These are phyloP conservation scores for Clarias batrachus DNA, from an alignment of 2,113 vertebrate genomes.

Conservation along the genomic window DNA sequence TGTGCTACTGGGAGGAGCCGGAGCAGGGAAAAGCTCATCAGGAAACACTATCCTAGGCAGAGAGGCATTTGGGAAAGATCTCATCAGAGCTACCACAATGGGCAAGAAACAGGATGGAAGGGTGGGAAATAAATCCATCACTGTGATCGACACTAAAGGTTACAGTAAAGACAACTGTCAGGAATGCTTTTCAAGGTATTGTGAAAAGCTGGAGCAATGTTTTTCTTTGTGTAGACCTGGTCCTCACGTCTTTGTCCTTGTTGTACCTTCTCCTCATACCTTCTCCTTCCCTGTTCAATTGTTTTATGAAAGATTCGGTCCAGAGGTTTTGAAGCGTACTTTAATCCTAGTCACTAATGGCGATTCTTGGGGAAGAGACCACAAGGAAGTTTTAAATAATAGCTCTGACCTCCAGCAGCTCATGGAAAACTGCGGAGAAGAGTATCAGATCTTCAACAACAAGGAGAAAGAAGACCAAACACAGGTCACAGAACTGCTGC, in stretches of 20 bases:
- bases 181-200: conserved; percentile 24
- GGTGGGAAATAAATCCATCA: conserved; percentile 13
- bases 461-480: neutral
- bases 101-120: neutral
- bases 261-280: conserved; percentile 38
- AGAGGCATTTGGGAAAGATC: neutral
- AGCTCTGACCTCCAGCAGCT: conserved; percentile 16
- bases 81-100: fast-evolving
- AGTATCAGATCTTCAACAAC: conserved; percentile 54
- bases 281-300: neutral
- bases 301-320: conserved; percentile 49
- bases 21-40: conserved; percentile 45
- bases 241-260: conserved; percentile 60
- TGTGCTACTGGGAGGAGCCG: conserved; percentile 34
- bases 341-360: conserved; percentile 61
- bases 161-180: neutral
- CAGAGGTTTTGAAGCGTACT: conserved; percentile 30
- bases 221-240: conserved; percentile 50
- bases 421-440: conserved; percentile 24
- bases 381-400: neutral
- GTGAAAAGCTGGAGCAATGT: conserved; percentile 36
- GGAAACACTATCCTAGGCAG: conserved; percentile 27
- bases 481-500: conserved; percentile 22
- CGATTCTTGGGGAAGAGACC: conserved; percentile 46
- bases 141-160: conserved; percentile 54